A percentile compares a stretch with the other conserved stretches of the same genome.
These are phyloP conservation scores for Dinocampus coccinellae DNA, from an alignment of 2,888 invertebrate species.

Conservation along the genomic window DNA sequence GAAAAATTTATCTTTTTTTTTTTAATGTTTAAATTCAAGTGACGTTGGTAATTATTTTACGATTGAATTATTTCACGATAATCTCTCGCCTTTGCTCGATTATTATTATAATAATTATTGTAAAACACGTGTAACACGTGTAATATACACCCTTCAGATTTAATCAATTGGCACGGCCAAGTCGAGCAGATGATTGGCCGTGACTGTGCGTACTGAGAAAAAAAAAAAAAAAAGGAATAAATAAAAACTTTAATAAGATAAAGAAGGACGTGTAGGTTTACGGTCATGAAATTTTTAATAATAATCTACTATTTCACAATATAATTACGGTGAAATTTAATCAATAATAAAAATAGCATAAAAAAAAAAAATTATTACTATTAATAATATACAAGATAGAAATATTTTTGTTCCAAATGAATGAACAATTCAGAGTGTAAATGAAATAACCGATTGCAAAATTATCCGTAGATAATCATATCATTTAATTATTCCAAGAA, in stretches of 20 bases:
- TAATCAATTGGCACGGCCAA: constrained; percentile 5
- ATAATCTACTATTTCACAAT: neutral
- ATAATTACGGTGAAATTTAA: neutral
- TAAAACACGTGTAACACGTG: neutral
- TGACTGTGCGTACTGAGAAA: neutral
- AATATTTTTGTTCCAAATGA: constrained; percentile 47
- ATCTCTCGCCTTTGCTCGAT: too few species aligned
- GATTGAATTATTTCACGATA: too few species aligned
- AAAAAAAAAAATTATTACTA: neutral
- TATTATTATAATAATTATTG: neutral
- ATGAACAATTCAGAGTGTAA: constrained; percentile 40
- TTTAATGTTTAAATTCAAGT: too few species aligned
- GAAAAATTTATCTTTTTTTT: neutral
- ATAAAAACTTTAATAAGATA: neutral
- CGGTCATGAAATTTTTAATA: neutral
- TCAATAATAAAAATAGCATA: too few species aligned
- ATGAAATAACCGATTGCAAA: constrained; percentile 23
- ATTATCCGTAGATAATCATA: constrained; percentile 47
- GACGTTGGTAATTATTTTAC: too few species aligned
- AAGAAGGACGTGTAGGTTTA: neutral
- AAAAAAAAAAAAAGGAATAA: neutral
- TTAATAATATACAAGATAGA: neutral
- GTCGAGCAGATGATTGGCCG: constrained; percentile 6
- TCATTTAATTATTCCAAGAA: constrained; percentile 49
- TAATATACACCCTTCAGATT: neutral